These are phyloP conservation scores for Netelia fuscicornis DNA, from an alignment of 2,888 invertebrate species.

Conservation along the genomic window DNA sequence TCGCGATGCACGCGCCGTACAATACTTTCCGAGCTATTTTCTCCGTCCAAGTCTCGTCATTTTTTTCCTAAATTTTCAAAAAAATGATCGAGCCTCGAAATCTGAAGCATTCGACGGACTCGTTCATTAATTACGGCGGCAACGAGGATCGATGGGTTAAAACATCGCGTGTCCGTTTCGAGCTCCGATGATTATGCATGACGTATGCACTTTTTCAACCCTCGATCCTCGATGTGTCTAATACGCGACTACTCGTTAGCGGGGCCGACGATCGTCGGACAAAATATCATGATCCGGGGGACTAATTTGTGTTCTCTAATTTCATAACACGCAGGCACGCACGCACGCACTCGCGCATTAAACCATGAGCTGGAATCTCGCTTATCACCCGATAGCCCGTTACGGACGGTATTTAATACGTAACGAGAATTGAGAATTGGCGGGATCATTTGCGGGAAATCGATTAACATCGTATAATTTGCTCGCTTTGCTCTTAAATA, in stretches of 20 bases:
- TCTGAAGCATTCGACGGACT: constrained; percentile 39
- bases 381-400: constrained; percentile 50
- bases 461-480: constrained; percentile 13
- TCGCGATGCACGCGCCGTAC: too few species aligned
- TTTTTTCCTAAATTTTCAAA: not conserved
- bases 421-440: constrained; percentile 7
- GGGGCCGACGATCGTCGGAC: constrained; percentile 17
- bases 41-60: too few species aligned
- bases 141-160: constrained; percentile 63
- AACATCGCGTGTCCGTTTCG: constrained; percentile 57
- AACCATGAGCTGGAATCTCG: constrained; percentile 24
- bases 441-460: not conserved
- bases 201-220: constrained; percentile 63
- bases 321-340: constrained; percentile 40
- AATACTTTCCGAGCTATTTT: too few species aligned
- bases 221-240: constrained; percentile 41
- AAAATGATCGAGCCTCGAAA: constrained; percentile 35
- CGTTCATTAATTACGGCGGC: constrained; percentile 52
- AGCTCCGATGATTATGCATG: constrained; percentile 51
- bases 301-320: constrained; percentile 62
- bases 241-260: constrained; percentile 53
- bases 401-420: constrained; percentile 8
- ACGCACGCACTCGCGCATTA: not conserved
- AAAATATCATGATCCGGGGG: constrained; percentile 53
- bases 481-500: not conserved